These are phyloP conservation scores for Zaprionus ghesquierei DNA, from an alignment of 1,140 invertebrate genomes.

Conservation along the genomic window DNA sequence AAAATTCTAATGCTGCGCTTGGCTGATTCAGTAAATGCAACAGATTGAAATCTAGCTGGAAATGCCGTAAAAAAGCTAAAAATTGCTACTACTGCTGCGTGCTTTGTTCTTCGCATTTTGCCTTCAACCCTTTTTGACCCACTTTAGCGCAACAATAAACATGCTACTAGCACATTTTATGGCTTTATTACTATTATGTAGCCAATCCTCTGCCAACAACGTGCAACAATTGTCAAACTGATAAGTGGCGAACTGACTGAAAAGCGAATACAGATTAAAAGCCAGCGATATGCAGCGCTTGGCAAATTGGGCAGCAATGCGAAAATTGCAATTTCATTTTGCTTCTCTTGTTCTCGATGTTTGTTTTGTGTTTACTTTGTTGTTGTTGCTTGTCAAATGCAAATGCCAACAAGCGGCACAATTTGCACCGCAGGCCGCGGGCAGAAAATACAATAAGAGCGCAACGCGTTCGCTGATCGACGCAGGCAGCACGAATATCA, in stretches of 20 bases:
- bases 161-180: background rate
- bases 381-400: constrained; percentile 58
- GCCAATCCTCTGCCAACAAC: background rate
- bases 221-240: background rate
- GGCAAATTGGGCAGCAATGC: constrained; percentile 49
- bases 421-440: constrained; percentile 44
- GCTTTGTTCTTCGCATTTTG: background rate
- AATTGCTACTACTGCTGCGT: background rate
- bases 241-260: background rate
- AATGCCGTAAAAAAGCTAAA: background rate
- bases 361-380: background rate
- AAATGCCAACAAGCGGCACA: constrained; percentile 60
- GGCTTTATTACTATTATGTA: background rate
- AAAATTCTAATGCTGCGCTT: background rate
- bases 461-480: constrained; percentile 48
- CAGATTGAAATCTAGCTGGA: background rate
- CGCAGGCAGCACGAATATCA: constrained; percentile 55
- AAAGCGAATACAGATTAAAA: constrained; percentile 54
- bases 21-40: background rate
- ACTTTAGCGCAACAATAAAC: background rate
- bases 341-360: constrained; percentile 22
- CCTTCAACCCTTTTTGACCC: background rate
- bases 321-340: constrained; percentile 42
- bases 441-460: constrained; percentile 53
- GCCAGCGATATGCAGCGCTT: constrained; percentile 59